Evolutionary conservation across 2,113 vertebrate genomes (phyloP), one percentile per base, ranked within the genome.

Genomic region (Tor tambroides): DNA sequence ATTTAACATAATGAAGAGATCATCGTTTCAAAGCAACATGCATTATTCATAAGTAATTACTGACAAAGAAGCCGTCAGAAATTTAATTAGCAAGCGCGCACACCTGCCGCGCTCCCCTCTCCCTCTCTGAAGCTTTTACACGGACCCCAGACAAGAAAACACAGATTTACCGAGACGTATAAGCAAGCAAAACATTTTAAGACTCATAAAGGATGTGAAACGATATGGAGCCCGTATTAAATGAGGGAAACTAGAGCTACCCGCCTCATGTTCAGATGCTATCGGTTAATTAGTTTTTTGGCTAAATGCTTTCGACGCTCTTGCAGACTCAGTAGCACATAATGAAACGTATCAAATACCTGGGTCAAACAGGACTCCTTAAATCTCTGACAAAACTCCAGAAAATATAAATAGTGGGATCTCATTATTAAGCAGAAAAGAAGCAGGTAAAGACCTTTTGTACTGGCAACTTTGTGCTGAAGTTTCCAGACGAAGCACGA

Each of bases 31-130:
- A 88, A 90, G 80, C 75, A 49, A 9, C 77, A 89, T 90, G 86
- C 78, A 89, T 90, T 84, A 90, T 89, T 90, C 84, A 90, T 89
- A 28, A 65, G 49, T 83, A 56, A 88, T 88, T 87, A 86, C 80
- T 81, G 83, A 87, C 88, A 89, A 83, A 83, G 84, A 23, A 74
- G 80, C 56, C 28, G 63, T 80, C 80, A 71, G 59, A 86, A 87
- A 87, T 80, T 63, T 89, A 80, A 90, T 90, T 87, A 87, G 87
- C 46, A 38, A 61, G 59, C 65, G 10, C 10, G 80, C 83, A 89
- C 85, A 89, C 86, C 86, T 89, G 87, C 87, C 80, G 72, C 23
- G 63, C 84, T 80, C 85, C 3, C 2, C 82, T 87, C 35, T 49
- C 26, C 28, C 12, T 67, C 28, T 71, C 71, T 85, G 17, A 12